phyloP scores from a whole-genome alignment of 1,140 invertebrate genomes.

The Euschistus heros region DNA sequence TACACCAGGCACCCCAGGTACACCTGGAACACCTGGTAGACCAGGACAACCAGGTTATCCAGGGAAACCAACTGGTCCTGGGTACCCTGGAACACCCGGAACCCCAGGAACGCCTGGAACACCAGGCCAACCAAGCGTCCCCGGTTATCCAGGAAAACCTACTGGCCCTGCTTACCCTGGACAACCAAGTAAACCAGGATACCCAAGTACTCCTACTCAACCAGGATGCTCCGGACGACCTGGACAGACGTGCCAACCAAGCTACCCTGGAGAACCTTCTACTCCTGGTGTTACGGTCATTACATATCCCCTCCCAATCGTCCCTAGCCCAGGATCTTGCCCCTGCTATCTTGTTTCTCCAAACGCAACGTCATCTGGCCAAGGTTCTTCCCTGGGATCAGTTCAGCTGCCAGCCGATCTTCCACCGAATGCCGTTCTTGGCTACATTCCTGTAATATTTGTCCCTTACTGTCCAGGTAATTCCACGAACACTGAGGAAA shows the following conservation, averaged over 20 bases:
- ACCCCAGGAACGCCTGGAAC: constrained; percentile 31
- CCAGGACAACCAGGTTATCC: constrained; percentile 27
- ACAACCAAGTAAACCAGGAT: constrained; percentile 24
- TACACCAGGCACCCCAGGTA: constrained; percentile 29
- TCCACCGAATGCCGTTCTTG: constrained; percentile 41
- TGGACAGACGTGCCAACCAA: constrained; percentile 25
- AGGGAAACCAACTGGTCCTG: constrained; percentile 27
- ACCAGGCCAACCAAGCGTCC: constrained; percentile 31
- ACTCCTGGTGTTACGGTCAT: constrained; percentile 35
- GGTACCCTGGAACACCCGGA: constrained; percentile 31
- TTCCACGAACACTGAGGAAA: constrained; percentile 34
- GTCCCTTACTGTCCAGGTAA: constrained; percentile 46
- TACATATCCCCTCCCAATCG: constrained; percentile 43
- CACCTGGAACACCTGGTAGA: constrained; percentile 28
- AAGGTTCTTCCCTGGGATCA: background rate
- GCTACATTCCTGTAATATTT: constrained; percentile 48
- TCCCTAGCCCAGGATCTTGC: constrained; percentile 41
- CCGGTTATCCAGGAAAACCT: constrained; percentile 24
- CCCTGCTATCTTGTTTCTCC: constrained; percentile 44
- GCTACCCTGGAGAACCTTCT: constrained; percentile 22
- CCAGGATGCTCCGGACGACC: constrained; percentile 28
- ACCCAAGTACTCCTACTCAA: constrained; percentile 24
- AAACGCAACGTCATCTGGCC: constrained; percentile 27
- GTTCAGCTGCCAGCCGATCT: constrained; percentile 16
- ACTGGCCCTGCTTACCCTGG: constrained; percentile 23